These are phyloP conservation scores for Leptodactylus fuscus DNA, from an alignment of 2,113 vertebrate species.

Conservation along the genomic window DNA sequence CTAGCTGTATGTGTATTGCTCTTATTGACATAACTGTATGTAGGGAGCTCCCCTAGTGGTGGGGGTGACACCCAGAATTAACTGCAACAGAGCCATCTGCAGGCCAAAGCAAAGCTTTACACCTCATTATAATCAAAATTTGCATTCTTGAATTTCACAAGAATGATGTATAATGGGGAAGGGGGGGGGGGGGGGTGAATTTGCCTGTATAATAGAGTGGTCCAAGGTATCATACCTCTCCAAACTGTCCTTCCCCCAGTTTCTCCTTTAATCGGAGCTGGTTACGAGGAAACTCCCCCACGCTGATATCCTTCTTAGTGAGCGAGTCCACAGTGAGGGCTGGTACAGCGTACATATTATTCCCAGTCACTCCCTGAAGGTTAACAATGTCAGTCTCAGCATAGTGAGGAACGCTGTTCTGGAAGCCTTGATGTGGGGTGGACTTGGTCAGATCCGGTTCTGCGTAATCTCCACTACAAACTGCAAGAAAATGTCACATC, in stretches of 20 bases:
- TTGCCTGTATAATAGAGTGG: too few species aligned
- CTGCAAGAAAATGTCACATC: slow-evolving; percentile 62
- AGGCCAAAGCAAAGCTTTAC: neutral
- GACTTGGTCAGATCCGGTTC: slow-evolving; percentile 84
- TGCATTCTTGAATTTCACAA: neutral
- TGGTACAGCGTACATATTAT: slow-evolving; percentile 85
- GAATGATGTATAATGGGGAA: neutral
- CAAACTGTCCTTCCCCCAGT: slow-evolving; percentile 86
- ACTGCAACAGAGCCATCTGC: neutral
- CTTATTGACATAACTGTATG: too few species aligned
- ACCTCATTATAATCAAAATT: neutral
- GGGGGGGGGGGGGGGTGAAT: too few species aligned
- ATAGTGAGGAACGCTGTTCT: slow-evolving; percentile 80
- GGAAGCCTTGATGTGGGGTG: slow-evolving; percentile 84
- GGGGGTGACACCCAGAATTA: too few species aligned
- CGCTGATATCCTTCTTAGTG: slow-evolving; percentile 83
- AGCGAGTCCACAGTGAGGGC: slow-evolving; percentile 84
- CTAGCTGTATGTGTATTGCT: too few species aligned
- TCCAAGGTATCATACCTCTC: slow-evolving; percentile 84
- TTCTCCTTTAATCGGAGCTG: slow-evolving; percentile 82
- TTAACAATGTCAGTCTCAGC: slow-evolving; percentile 84
- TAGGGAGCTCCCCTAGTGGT: too few species aligned
- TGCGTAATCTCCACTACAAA: slow-evolving; percentile 80
- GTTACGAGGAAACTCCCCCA: slow-evolving; percentile 80
- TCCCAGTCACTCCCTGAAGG: slow-evolving; percentile 84